These are phyloP conservation scores for Rhamnusium bicolor DNA, from an alignment of 2,888 invertebrate genomes.

Conservation along the genomic window DNA sequence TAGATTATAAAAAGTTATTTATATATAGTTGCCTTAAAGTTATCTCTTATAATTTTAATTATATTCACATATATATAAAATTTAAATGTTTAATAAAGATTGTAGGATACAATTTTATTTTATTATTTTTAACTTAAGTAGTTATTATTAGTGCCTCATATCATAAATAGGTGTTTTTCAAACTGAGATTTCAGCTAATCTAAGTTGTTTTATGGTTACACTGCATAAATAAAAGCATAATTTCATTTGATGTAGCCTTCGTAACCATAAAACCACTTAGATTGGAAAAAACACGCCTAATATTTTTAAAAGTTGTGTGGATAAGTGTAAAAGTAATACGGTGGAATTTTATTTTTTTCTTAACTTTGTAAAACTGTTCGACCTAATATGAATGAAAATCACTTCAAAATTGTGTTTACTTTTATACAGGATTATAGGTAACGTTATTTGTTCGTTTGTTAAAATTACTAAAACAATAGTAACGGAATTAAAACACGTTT, in stretches of 20 bases:
- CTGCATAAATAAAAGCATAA: too few relatives aligned
- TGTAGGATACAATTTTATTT: conserved; percentile 18
- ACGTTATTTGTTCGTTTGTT: not conserved
- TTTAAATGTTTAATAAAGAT: conserved; percentile 1
- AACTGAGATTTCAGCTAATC: too few relatives aligned
- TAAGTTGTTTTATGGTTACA: too few relatives aligned
- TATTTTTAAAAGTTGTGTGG: conserved; percentile 12
- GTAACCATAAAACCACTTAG: too few relatives aligned
- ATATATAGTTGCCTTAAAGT: conserved; percentile 50
- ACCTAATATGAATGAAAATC: not conserved
- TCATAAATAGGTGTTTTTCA: too few relatives aligned
- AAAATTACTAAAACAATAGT: not conserved
- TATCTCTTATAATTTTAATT: conserved; percentile 41
- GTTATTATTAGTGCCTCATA: conserved; percentile 2
- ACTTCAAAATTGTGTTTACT: not conserved
- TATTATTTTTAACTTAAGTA: conserved; percentile 18
- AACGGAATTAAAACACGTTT: not conserved
- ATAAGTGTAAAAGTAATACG: not conserved
- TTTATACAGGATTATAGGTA: conserved; percentile 17
- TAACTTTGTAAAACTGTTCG: not conserved
- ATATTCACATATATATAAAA: conserved; percentile 20
- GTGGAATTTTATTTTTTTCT: not conserved
- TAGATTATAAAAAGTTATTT: conserved; percentile 49
- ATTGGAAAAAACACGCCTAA: too few relatives aligned
- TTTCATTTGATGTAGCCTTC: too few relatives aligned